Percentiles rank a stretch among this genome's conserved stretches.
phyloP scores from a whole-genome alignment of 2,888 invertebrate species.

The Pinctada fucata region DNA sequence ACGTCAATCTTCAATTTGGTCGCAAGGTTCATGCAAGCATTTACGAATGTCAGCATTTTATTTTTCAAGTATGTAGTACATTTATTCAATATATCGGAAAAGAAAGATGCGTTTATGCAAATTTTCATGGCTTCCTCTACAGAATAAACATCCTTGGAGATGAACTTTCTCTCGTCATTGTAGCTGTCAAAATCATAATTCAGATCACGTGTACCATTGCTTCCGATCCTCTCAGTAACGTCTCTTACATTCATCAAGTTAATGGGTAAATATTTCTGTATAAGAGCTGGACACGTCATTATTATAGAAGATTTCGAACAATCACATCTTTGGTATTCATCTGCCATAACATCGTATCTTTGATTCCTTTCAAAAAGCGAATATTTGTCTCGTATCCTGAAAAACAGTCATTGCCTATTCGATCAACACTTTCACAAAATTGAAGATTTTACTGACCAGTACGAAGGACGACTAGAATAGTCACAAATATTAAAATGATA shows the following conservation, averaged over 20 bases:
- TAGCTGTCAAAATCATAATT: constrained; percentile 32
- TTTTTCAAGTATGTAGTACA: constrained; percentile 12
- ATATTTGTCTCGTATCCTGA: too few relatives aligned
- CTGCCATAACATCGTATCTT: neutral
- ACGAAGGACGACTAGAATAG: too few relatives aligned
- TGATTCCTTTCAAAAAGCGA: too few relatives aligned
- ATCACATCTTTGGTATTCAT: constrained; percentile 2
- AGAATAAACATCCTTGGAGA: neutral
- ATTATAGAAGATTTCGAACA: neutral
- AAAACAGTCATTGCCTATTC: too few relatives aligned
- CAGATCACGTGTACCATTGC: constrained; percentile 1
- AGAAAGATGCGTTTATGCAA: constrained; percentile 14
- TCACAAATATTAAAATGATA: too few relatives aligned
- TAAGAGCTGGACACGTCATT: neutral
- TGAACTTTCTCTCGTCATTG: constrained; percentile 13
- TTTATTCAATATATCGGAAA: constrained; percentile 20
- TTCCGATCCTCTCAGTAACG: constrained; percentile 18
- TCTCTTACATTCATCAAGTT: constrained; percentile 18
- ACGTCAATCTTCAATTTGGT: constrained; percentile 8
- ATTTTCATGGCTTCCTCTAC: constrained; percentile 13
- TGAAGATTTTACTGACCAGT: too few relatives aligned
- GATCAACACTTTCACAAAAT: too few relatives aligned
- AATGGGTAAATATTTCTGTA: neutral
- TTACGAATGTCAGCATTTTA: constrained; percentile 13
- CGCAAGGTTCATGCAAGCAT: constrained; percentile 31